These are phyloP conservation scores for Atractosteus spatula DNA, from an alignment of 2,113 vertebrate genomes.

Conservation along the genomic window DNA sequence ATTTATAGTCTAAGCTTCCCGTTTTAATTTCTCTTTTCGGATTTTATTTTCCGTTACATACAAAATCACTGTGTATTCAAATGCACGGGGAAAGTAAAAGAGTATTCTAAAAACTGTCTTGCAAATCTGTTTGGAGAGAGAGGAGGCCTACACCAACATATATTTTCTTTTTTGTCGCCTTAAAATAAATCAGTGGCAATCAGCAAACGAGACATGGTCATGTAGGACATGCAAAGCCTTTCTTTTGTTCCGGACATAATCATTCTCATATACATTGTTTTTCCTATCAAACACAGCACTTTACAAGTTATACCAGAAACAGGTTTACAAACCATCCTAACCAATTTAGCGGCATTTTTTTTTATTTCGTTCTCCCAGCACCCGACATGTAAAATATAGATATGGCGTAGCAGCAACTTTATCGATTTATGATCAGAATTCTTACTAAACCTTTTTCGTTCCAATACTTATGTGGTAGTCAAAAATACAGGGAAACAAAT, in stretches of 20 bases:
- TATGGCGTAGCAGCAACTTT: constrained; percentile 66
- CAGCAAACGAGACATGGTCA: constrained; percentile 45
- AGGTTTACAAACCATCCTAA: constrained; percentile 52
- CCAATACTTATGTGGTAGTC: constrained; percentile 77
- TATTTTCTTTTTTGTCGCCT: constrained; percentile 18
- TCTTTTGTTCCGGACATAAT: constrained; percentile 37
- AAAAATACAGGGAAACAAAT: constrained; percentile 45
- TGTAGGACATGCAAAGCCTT: constrained; percentile 71
- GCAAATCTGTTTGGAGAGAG: constrained; percentile 1
- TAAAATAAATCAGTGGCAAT: constrained; percentile 46
- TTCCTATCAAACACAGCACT: constrained; percentile 61
- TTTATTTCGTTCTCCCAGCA: constrained; percentile 32
- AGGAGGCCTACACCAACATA: background rate
- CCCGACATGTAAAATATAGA: constrained; percentile 47
- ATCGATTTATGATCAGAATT: constrained; percentile 43
- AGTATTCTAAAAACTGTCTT: background rate
- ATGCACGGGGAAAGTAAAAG: background rate
- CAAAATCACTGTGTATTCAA: background rate
- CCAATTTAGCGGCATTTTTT: constrained; percentile 60
- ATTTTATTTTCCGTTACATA: constrained; percentile 73
- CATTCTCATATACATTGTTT: constrained; percentile 50
- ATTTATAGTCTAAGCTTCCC: constrained; percentile 81
- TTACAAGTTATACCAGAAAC: constrained; percentile 55
- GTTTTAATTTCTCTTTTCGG: constrained; percentile 65
- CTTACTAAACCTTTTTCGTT: constrained; percentile 55